Evolutionary conservation across 2,113 vertebrate genomes (phyloP), one percentile per base, ranked within the genome.

Genomic region (Mirza zaza): DNA sequence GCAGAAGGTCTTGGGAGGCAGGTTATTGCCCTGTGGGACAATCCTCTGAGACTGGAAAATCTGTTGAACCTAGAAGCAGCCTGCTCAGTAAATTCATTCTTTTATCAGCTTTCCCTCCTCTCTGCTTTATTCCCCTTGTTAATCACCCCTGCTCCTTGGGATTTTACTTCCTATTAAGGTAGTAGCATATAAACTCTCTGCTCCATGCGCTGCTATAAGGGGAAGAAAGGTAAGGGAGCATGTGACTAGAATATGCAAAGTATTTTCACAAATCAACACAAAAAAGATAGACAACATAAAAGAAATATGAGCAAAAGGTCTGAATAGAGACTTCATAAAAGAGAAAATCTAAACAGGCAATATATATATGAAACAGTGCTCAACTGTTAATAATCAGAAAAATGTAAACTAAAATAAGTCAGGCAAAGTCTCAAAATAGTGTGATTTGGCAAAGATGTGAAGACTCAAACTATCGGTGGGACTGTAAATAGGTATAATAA

Each of bases 221-320:
- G 27, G 2, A 90, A 42, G 39, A 34, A 29, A 34, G 18, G 27
- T 36, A 73, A 29, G 23, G 50, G 45, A 82, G 29, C 9, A 25
- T 32, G 6, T 68, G 29, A 61, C 34, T 55, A n/a, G 39, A 89
- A 59, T 65, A 85, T 14, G 45, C 13, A n/a, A 70, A 57, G 2
- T 50, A n/a, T 29, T 50, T 89, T 71, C 52, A 76, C 8, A 90
- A 87, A 77, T 48, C 52, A 94, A 71, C 79, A 88, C 50, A 76
- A 65, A 86, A 83, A 34, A 45, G 32, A 50, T 12, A 79, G n/a
- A 75, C 2, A 48, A 39, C 14, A 12, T 36, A 65, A 75, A 8
- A 48, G 32, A 79, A 84, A 96, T 68, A 29, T 29, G 10, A 8
- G 18, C 12, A 75, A 61, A 70, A 15, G 39, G 8, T 45, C 42